Percentiles rank a stretch among this genome's conserved stretches.
These are phyloP conservation scores for Pseudorasbora parva DNA, from an alignment of 2,113 vertebrate species.

Conservation along the genomic window DNA sequence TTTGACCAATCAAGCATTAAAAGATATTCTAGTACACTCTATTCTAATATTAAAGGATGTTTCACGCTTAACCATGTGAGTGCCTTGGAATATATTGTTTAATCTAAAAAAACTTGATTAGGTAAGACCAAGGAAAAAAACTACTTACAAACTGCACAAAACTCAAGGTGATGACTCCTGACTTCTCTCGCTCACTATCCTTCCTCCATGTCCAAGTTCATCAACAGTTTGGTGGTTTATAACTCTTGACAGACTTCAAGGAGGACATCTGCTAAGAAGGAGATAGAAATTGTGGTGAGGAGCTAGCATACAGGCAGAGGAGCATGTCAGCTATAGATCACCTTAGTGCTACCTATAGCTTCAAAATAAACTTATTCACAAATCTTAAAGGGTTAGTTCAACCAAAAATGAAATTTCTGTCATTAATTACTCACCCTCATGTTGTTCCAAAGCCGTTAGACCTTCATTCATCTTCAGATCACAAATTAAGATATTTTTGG, in stretches of 20 bases:
- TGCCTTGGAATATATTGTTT: too few species aligned
- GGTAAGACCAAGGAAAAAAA: neutral
- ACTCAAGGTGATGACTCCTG: conserved; percentile 32
- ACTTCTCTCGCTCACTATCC: conserved; percentile 29
- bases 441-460: too few species aligned
- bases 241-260: conserved; percentile 86
- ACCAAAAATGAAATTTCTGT: too few species aligned
- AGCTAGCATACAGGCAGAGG: conserved; percentile 65
- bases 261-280: conserved; percentile 83
- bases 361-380: neutral
- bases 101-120: neutral
- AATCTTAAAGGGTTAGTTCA: too few species aligned
- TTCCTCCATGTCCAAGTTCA: conserved; percentile 43
- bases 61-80: too few species aligned
- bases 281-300: conserved; percentile 66
- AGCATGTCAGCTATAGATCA: too few species aligned
- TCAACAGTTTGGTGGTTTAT: conserved; percentile 77
- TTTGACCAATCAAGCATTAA: too few species aligned
- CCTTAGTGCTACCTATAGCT: neutral
- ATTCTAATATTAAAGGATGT: too few species aligned
- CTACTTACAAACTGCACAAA: neutral
- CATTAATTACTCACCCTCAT: too few species aligned
- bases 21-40: too few species aligned
- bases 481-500: too few species aligned
- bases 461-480: too few species aligned